Base-by-base conservation (phyloP, 37 sponge, comb jelly and placozoan genomes). In the Beroe forskalii region DNA sequence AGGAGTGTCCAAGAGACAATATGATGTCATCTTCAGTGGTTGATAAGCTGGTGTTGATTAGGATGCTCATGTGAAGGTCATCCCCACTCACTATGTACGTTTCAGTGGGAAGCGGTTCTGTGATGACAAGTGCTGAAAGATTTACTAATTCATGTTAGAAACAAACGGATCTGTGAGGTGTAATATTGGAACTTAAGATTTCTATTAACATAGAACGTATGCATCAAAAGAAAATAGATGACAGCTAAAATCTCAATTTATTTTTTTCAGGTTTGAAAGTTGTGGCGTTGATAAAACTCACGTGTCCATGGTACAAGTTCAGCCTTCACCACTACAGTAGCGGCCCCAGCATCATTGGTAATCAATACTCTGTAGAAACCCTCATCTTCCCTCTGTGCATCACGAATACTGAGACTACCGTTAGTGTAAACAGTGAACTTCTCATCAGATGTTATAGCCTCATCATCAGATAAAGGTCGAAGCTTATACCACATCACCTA, bases 31-130 rank as follows among this genome's bases (percentile, higher is more conserved):
- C 55, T 12, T 48, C 72, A 32, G 72, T 48, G 12, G 55, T 48
- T 6, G 55, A 6, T 48, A 48, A 48, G 12, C 55, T 48, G 55
- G 55, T 48, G 55, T 48, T 48, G 2, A 69, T 36, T 6, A 32
- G 28, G 19, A 69, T 33, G 35, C 33, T 32, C 72, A 69, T 12
- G 38, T 69, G 19, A 2, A 69, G 33, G 39, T 36, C 72, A 36
- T 69, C 86, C 4, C 86, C 86, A 23, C n/a, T 22, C 0, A 48
- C 19, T 3, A 44, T 80, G 86, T 80, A 43, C 48, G 35, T 80
- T 48, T 80, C 86, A 43, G 55, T 38, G 35, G 86, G 86, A 6
- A 80, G 86, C 9, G 86, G 86, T 25, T 39, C 48, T 14, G 35
- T 44, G 9, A 80, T 80, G 23, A 12, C 35, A 0, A 80, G n/a